Evolutionary conservation across 2,888 invertebrate genomes (phyloP).

Genomic region (Drosophila gaucha): DNA sequence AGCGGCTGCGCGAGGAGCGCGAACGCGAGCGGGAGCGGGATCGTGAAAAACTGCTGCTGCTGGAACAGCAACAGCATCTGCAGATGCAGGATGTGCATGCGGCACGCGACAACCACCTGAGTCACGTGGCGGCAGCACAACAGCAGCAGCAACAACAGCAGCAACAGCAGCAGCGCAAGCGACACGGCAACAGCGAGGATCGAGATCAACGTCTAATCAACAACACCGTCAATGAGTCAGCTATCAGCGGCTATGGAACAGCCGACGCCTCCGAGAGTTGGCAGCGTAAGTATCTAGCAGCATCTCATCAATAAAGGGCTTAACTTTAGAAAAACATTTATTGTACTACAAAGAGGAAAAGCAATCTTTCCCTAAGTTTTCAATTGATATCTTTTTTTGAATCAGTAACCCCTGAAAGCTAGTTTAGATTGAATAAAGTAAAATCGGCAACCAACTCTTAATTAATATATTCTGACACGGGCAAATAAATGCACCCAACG

Average conservation of each 20-base stretch:
- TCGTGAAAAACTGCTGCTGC: constrained; percentile 46
- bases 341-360: no score
- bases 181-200: constrained; percentile 82
- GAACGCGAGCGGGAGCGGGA: constrained; percentile 66
- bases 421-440: no score
- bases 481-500: no score
- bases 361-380: no score
- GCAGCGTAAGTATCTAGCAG: constrained; percentile 86
- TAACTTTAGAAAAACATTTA: no score
- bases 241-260: constrained; percentile 28
- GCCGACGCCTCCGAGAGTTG: constrained; percentile 88
- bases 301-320: no score
- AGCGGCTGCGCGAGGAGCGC: constrained; percentile 66
- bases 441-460: no score
- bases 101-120: constrained; percentile 51
- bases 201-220: constrained; percentile 90
- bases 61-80: constrained; percentile 53
- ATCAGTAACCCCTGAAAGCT: no score
- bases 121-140: constrained; percentile 39
- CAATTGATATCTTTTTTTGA: no score
- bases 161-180: constrained; percentile 53
- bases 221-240: constrained; percentile 43
- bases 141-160: constrained; percentile 51
- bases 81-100: constrained; percentile 38
- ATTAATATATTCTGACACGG: no score